Evolutionary conservation across 2,113 vertebrate genomes (phyloP), one percentile per base, ranked within the genome.

Genomic region (Lasiurus cinereus): DNA sequence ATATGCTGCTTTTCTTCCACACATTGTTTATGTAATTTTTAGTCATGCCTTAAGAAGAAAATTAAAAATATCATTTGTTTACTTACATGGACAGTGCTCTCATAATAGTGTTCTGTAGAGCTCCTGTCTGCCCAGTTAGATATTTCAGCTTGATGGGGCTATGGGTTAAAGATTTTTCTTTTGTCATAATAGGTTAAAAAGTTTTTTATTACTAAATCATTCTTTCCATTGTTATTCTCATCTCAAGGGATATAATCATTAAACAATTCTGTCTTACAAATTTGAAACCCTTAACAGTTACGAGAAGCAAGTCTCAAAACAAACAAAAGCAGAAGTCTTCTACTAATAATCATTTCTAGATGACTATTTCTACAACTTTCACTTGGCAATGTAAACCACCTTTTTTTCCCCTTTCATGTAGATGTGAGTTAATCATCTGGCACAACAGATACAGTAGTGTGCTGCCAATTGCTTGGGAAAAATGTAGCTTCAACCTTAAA

Each of bases 101-200:
- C 5, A 11, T 72, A 76, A 56, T 48, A 7, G 18, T 66, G 39
- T 87, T 91, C 77, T 77, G 50, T 33, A 33, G 43, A 33, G 46
- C 3, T 67, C 24, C 16, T 85, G 90, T 72, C 73, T 79, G n/a
- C 33, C 22, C 85, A 79, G 16, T 88, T 93, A 93, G 14, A 19
- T 94, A 84, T 92, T 92, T 95, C 87, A 72, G 6, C 74, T 16
- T 92, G 88, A 90, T 91, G 48, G 27, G 43, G 29, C 96, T 94
- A 95, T 96, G n/a, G n/a, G 56, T 56, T 46, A 5, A 94, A 95
- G 72, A 77, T 64, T 80, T 91, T 96, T 85, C 90, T 85, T 93
- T 72, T 83, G 46, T 92, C 70, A 64, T 50, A 82, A 95, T 87
- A 92, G 76, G 73, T 76, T 91, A 83, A 90, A 93, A 89, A 85